Evolutionary conservation across 2,888 invertebrate species (phyloP).

Genomic region (Epistrophe eligans): DNA sequence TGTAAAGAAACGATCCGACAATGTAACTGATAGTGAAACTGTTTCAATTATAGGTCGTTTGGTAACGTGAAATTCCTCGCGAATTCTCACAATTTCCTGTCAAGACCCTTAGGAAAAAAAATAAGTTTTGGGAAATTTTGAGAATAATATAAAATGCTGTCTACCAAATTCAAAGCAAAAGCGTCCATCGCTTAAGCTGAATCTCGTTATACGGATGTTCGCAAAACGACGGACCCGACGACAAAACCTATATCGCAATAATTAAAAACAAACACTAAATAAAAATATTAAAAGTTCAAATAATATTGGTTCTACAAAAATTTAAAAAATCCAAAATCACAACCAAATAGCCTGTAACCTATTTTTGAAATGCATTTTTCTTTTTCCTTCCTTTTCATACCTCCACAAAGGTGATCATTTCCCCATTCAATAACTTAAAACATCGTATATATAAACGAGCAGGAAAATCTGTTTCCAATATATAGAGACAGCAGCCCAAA

Average conservation of each 20-base stretch:
- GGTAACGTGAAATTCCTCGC: too few species aligned
- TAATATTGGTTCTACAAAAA: not conserved
- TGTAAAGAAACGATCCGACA: too few species aligned
- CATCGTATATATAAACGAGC: constrained; percentile 35
- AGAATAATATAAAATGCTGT: too few species aligned
- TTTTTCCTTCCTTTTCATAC: constrained; percentile 8
- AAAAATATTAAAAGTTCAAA: not conserved
- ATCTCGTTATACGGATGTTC: too few species aligned
- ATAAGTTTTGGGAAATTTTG: too few species aligned
- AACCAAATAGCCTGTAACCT: constrained; percentile 53
- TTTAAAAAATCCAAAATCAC: constrained; percentile 24
- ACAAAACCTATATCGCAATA: not conserved
- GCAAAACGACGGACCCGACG: too few species aligned
- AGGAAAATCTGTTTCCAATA: constrained; percentile 67
- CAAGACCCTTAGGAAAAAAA: too few species aligned
- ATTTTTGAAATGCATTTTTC: constrained; percentile 47
- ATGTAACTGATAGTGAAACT: too few species aligned
- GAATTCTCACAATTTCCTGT: too few species aligned
- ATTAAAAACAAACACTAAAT: not conserved
- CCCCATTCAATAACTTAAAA: constrained; percentile 68
- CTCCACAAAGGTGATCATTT: constrained; percentile 52
- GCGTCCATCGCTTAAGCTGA: too few species aligned
- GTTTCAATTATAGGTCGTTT: too few species aligned
- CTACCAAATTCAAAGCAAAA: too few species aligned
- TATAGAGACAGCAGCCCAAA: constrained; percentile 28